Base-by-base conservation (phyloP, 2,113 vertebrate species). In the Butorides virescens region DNA sequence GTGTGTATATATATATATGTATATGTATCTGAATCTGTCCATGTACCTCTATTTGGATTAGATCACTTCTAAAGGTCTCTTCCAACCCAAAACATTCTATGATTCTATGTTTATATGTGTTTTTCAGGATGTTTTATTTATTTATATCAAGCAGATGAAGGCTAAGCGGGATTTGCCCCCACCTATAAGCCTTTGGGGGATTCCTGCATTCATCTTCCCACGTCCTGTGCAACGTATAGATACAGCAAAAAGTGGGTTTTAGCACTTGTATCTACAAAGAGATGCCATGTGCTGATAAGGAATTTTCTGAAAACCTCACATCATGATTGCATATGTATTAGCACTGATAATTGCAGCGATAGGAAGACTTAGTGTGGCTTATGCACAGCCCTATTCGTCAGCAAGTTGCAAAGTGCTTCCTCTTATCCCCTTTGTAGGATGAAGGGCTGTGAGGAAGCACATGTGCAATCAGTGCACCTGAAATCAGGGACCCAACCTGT, bases 1-100 rank as follows among this genome's bases (percentile, higher is more conserved):
- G 10, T 46, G 1, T 29, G 1, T 36, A 11, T 13, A 7, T 37
- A 11, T 15, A 2, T 15, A 2, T 46, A 7, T 30, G 5, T 13
- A 7, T 37, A 11, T 8, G 5, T 15, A 2, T 46, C 6, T 30
- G 5, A 18, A 19, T 49, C 5, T 23, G 29, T 52, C 13, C 37
- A 23, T 50, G 25, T 67, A 58, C 11, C 2, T 47, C 16, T 34
- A 15, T 44, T 44, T 44, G 42, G 42, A 44, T 6, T 44, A 44
- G 42, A 44, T 44, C 14, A 44, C 42, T 15, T 44, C 42, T 44
- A 44, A 44, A 44, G 42, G 42, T 44, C 42, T 6, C 42, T 44
- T 44, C 14, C 42, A 44, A 44, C 42, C 42, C 42, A 44, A 44
- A 44, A 44, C 42, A 44, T 44, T 44, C 42, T 44, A 44, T 44